Evolutionary conservation across 2,888 invertebrate genomes (phyloP), one percentile per base, ranked within the genome.

Genomic region (Seladonia tumulorum): DNA sequence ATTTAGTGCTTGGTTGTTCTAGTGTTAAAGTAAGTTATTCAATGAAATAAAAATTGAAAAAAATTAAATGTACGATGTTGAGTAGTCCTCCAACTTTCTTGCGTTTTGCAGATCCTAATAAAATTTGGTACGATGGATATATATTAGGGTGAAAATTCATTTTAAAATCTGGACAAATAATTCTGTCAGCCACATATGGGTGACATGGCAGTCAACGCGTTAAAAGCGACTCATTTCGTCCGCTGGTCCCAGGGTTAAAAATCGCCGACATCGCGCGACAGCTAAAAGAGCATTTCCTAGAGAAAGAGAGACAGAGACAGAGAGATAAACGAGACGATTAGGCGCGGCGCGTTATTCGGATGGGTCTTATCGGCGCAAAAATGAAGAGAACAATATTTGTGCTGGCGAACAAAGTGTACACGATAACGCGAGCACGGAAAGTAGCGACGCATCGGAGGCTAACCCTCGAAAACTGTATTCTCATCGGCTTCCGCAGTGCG

Each of bases 381-480:
- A 63, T 63, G 63, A 25, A 57, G 63, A 29, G 63, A 63, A 63
- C 63, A 63, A 63, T 63, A 63, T 63, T 63, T 63, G 25, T 63
- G 29, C 63, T 3, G 63, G 63, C 29, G 63, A 63, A 63, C 63
- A 63, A 63, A 29, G 63, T 63, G 63, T 63, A 29, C 29, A 1
- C 63, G 63, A 63, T 63, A 63, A 29, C 29, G 16, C 29, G 63
- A 16, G 63, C 63, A 29, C 63, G 7, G 29, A 29, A n/a, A n/a
- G 29, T 7, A 63, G 29, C n/a, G n/a, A 22, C 53, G 63, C 14
- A 29, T 63, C 29, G 16, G 16, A 63, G 63, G 29, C 63, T 63
- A 63, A 63, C 63, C 63, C 63, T 63, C 60, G 60, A 63, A 63
- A 63, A 25, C 25, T 16, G 63, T 29, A 16, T 7, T 63, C 60